Percentiles rank a stretch among this genome's conserved stretches.
Conservation (phyloP, 2,797 vertebrate species). For the Limosa lapponica region DNA sequence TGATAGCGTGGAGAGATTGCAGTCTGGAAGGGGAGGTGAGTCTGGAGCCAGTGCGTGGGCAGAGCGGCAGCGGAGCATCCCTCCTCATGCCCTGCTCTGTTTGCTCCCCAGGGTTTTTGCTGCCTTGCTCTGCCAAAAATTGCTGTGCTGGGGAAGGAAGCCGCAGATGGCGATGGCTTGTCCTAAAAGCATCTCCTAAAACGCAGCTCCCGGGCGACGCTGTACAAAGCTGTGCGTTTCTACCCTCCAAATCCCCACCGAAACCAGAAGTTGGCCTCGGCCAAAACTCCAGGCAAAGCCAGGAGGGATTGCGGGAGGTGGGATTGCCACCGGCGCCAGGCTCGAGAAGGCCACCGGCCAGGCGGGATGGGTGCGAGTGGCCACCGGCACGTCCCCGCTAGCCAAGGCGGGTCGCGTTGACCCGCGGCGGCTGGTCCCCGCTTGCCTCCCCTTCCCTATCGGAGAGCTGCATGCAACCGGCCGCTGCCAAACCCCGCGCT, state of each 20-base stretch:
- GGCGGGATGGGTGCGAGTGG: not conserved
- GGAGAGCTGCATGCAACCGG: not conserved
- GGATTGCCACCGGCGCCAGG: not conserved
- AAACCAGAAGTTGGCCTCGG: not conserved
- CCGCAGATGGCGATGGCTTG: constrained; percentile 6
- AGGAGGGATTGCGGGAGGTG: not conserved
- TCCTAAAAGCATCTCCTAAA: not conserved
- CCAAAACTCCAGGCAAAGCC: not conserved
- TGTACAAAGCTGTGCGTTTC: not conserved
- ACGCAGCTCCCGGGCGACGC: not conserved
- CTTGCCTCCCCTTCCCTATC: not conserved
- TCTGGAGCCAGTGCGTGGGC: not conserved
- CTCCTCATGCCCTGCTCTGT: not conserved
- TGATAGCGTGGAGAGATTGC: not conserved
- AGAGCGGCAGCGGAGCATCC: not conserved
- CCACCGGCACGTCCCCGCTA: not conserved
- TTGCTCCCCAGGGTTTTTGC: not conserved
- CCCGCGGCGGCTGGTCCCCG: not conserved
- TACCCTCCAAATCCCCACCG: not conserved
- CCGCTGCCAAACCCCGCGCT: not conserved
- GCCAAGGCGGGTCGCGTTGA: not conserved
- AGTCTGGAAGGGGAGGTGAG: not conserved
- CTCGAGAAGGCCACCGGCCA: not conserved
- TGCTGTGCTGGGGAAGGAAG: not conserved
- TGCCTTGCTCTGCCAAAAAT: not conserved